Evolutionary conservation across 2,888 invertebrate genomes (phyloP).

Genomic region (Megamerina dolium): DNA sequence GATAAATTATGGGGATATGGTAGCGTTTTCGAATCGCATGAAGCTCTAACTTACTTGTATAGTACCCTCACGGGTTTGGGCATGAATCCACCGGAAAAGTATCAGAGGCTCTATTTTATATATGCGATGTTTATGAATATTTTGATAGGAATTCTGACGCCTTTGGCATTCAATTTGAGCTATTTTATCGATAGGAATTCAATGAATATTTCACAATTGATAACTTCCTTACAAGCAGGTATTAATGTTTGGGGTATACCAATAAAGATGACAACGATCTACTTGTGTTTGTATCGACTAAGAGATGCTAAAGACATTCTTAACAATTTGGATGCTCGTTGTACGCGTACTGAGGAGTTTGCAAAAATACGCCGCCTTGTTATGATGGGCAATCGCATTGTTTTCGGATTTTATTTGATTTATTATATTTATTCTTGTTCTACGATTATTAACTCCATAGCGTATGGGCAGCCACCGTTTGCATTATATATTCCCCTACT

Average conservation of each 20-base stretch:
- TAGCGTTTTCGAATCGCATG: background rate
- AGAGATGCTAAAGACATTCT: background rate
- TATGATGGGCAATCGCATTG: background rate
- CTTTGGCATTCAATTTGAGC: no score
- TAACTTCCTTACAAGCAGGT: background rate
- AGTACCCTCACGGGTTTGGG: background rate
- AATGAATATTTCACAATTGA: background rate
- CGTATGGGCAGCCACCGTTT: background rate
- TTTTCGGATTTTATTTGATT: background rate
- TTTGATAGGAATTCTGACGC: no score
- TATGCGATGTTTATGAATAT: no score
- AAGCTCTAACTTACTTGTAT: background rate
- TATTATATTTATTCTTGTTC: no score
- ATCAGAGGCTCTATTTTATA: no score
- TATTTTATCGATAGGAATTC: no score
- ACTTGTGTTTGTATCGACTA: background rate
- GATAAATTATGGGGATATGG: background rate
- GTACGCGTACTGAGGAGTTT: background rate
- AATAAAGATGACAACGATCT: background rate
- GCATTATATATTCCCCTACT: background rate
- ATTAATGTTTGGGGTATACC: background rate
- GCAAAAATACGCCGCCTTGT: background rate
- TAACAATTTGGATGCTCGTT: background rate
- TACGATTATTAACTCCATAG: no score
- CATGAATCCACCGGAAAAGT: background rate